Base-by-base conservation (phyloP, 2,113 vertebrate species). In the Martes martes region DNA sequence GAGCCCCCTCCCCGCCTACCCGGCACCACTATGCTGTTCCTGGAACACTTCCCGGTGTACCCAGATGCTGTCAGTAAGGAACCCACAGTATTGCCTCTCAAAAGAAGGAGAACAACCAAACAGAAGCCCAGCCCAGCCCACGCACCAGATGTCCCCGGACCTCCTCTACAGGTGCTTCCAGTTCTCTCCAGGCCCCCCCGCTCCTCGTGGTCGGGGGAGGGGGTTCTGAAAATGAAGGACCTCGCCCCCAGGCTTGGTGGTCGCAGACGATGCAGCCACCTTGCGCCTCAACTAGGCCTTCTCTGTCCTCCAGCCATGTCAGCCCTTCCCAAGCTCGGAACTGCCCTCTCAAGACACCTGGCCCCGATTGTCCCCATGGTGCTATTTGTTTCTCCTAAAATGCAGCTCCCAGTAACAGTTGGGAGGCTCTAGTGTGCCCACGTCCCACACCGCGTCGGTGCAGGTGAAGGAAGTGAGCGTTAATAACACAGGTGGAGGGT, bases 351-450 rank as follows among this genome's bases (percentile, higher is more conserved):
- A 42, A 31, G 19, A n/a, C 31, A 9, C 10, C 14, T 16, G 3
- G 8, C 21, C 28, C 87, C 13, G 0, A 7, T 7, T 4, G 10
- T 8, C 3, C 39, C 39, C n/a, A 69, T 36, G 52, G 4, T 14
- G 23, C n/a, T 79, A 18, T 55, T 59, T 7, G 19, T 45, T 55
- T 61, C 74, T 78, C 76, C 61, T 69, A 52, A 82, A 88, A 42
- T 18, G 16, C 63, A 69, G 7, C 15, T 61, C 10, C 4, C 36
- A 59, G 19, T 7, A 24, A 52, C 24, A 21, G 24, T 6, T 1
- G 7, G 7, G 91, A 31, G 57, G 42, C 19, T 13, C 7, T 11
- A 1, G 0, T 4, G 2, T 2, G 7, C 2, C 33, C 26, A 33
- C 45, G 4, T 19, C 14, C 63, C 23, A 11, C 6, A 4, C 59